These are phyloP conservation scores for Calliopum simillimum DNA, from an alignment of 2,888 invertebrate genomes.

Conservation along the genomic window DNA sequence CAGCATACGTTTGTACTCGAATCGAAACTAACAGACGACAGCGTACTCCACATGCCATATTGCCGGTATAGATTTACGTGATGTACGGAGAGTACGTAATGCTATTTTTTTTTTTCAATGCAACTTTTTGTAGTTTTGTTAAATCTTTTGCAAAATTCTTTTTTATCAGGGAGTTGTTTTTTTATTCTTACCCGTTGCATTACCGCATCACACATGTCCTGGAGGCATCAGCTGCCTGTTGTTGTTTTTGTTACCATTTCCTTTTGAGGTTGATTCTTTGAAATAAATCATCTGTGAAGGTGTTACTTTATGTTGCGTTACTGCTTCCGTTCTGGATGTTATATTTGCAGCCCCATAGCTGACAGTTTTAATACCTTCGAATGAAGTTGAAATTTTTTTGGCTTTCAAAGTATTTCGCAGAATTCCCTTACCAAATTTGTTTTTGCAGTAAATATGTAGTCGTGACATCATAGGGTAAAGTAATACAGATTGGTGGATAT, in stretches of 20 bases:
- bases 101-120: too few species aligned
- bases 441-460: background rate
- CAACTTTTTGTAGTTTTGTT: background rate
- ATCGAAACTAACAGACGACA: slow-evolving; percentile 13
- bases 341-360: slow-evolving; percentile 49
- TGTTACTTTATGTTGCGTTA: slow-evolving; percentile 50
- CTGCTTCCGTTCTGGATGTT: slow-evolving; percentile 46
- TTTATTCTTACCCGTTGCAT: slow-evolving; percentile 41
- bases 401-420: slow-evolving; percentile 1
- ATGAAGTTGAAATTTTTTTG: slow-evolving; percentile 52
- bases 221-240: slow-evolving; percentile 37
- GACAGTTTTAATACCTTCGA: slow-evolving; percentile 63
- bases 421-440: background rate
- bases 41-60: slow-evolving; percentile 17
- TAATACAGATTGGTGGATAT: too few species aligned
- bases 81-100: background rate
- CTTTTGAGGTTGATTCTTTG: slow-evolving; percentile 52
- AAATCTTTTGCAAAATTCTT: slow-evolving; percentile 47
- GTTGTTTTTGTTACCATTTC: slow-evolving; percentile 32
- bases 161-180: slow-evolving; percentile 26
- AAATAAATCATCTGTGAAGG: slow-evolving; percentile 65
- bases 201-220: slow-evolving; percentile 47
- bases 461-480: too few species aligned
- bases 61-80: slow-evolving; percentile 28
- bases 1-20: slow-evolving; percentile 47